A percentile compares a stretch with the other conserved stretches of the same genome.
These are phyloP conservation scores for Paratrypauchen microcephalus DNA, from an alignment of 2,797 vertebrate genomes.

Conservation along the genomic window DNA sequence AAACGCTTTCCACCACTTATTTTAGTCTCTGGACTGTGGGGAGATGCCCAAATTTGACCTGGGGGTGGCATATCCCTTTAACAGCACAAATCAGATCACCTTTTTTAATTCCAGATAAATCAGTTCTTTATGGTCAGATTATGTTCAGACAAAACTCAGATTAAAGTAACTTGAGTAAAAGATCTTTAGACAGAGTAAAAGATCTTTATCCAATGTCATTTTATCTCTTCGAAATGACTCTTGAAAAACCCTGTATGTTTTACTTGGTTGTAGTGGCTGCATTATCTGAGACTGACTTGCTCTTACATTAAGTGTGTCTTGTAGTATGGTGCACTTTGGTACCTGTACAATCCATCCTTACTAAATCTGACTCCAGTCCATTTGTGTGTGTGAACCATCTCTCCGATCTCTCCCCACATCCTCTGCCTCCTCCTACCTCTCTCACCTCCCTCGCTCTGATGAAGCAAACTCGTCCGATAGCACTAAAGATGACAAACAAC, in stretches of 20 bases:
- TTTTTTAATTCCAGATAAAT: no score
- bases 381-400: conserved; percentile 24
- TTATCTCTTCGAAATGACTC: not conserved
- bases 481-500: conserved; percentile 64
- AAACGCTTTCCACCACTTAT: no score
- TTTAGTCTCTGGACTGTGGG: no score
- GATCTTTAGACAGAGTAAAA: no score
- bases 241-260: not conserved
- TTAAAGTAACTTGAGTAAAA: no score
- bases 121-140: no score
- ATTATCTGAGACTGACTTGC: not conserved
- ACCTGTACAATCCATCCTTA: conserved; percentile 12
- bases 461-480: conserved; percentile 42
- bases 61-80: no score
- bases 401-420: conserved; percentile 29
- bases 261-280: not conserved
- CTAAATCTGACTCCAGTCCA: conserved; percentile 20
- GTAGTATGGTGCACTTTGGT: not conserved
- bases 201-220: not conserved
- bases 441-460: conserved; percentile 58
- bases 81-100: no score
- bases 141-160: no score
- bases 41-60: no score
- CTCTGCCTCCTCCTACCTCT: conserved; percentile 48
- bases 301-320: not conserved